phyloP scores from a whole-genome alignment of 2,888 invertebrate genomes.

The Catonia carolina region DNA sequence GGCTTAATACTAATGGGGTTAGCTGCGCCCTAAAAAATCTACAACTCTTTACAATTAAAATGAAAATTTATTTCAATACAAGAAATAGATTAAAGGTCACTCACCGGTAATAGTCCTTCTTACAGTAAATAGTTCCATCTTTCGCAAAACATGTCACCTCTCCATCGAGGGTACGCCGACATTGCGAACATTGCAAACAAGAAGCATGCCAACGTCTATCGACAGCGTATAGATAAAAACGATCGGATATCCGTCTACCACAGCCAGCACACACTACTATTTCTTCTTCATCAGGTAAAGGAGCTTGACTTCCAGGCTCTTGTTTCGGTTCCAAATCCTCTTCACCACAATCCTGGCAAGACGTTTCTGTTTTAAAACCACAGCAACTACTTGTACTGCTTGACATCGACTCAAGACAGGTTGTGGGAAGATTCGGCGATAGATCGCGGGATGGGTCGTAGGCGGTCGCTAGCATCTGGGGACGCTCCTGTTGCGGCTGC shows the following conservation, averaged over 20 bases:
- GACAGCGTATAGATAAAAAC: conserved; percentile 85
- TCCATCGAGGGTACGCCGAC: conserved; percentile 80
- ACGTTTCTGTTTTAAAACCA: conserved; percentile 40
- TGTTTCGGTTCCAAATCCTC: conserved; percentile 25
- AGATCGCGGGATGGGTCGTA: conserved; percentile 67
- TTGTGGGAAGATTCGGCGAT: conserved; percentile 64
- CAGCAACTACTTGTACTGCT: conserved; percentile 38
- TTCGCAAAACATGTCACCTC: conserved; percentile 89
- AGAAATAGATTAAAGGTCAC: no score
- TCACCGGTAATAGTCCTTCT: conserved; percentile 94
- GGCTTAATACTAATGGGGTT: no score
- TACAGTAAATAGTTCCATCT: conserved; percentile 92
- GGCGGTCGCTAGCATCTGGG: conserved; percentile 51
- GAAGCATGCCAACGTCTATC: conserved; percentile 90
- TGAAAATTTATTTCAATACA: no score
- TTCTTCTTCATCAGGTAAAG: conserved; percentile 35
- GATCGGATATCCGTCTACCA: conserved; percentile 75
- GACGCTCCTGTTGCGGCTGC: conserved; percentile 48
- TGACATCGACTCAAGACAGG: conserved; percentile 42
- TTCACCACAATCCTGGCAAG: conserved; percentile 36
- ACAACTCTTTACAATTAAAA: no score
- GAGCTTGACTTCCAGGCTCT: conserved; percentile 16
- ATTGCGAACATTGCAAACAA: conserved; percentile 86
- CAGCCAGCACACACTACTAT: conserved; percentile 78
- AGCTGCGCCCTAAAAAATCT: no score